Conservation (phyloP, 2,113 vertebrate species). For the Hippolais icterina region DNA sequence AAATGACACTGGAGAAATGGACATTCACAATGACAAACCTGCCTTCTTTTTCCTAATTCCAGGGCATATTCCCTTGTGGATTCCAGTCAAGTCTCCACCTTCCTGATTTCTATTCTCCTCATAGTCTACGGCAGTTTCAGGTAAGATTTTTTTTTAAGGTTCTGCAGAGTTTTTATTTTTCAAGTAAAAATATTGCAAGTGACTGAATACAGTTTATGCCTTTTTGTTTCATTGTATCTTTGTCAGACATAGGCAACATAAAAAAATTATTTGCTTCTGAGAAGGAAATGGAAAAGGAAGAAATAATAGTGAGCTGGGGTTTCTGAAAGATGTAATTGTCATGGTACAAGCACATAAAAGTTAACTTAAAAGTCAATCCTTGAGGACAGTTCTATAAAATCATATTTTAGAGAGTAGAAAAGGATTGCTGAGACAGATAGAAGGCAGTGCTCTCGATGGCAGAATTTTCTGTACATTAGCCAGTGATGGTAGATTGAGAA, state of each 20-base stretch:
- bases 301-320: not conserved
- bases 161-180: not conserved
- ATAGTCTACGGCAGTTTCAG: slow-evolving; percentile 87
- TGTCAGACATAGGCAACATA: not conserved
- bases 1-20: not conserved
- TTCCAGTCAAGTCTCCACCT: slow-evolving; percentile 99
- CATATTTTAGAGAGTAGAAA: not conserved
- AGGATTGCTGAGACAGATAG: not conserved
- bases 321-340: not conserved
- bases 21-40: not conserved
- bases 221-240: not conserved
- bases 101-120: slow-evolving; percentile 90
- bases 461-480: not conserved
- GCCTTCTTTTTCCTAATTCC: slow-evolving; percentile 44
- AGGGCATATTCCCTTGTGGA: slow-evolving; percentile 99
- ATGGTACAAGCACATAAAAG: not conserved
- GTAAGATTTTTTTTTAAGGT: slow-evolving; percentile 64
- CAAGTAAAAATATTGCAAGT: not conserved
- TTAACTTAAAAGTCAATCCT: not conserved
- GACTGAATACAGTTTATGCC: not conserved
- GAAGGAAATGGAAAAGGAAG: not conserved
- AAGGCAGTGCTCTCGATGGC: rapidly evolving
- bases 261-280: not conserved
- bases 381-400: not conserved
- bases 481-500: not conserved